Evolutionary conservation across 2,888 invertebrate genomes (phyloP).

Genomic region (Nephrotoma flavescens): DNA sequence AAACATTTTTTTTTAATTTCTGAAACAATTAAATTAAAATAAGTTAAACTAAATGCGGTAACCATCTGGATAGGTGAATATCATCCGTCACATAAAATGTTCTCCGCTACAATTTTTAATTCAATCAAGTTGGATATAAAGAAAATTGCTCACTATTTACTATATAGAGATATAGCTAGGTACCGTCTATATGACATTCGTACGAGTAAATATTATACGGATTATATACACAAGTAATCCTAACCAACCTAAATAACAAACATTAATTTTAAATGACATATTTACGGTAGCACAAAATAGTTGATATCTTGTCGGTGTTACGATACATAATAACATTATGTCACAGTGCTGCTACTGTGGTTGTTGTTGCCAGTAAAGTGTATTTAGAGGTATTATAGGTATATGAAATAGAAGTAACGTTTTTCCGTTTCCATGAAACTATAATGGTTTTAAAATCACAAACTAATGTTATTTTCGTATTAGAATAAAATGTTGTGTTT

Average conservation of each 20-base stretch:
- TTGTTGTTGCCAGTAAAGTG: neutral
- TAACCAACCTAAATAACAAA: neutral
- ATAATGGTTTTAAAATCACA: neutral
- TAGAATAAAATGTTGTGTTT: neutral
- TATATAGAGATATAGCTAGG: neutral
- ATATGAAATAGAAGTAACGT: neutral
- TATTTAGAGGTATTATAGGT: neutral
- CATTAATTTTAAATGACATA: neutral
- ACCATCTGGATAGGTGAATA: neutral
- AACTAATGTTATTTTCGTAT: neutral
- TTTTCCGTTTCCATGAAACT: neutral
- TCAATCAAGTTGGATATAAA: neutral
- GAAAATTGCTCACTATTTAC: neutral
- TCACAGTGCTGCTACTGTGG: neutral
- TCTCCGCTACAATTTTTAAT: neutral
- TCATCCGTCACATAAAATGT: neutral
- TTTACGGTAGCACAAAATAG: neutral
- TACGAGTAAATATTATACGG: neutral
- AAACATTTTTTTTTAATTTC: neutral
- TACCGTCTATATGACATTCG: neutral
- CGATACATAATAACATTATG: neutral
- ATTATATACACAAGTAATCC: neutral
- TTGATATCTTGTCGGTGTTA: neutral
- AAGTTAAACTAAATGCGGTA: neutral
- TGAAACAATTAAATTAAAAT: neutral